Percentiles rank a stretch among this genome's conserved stretches.
These are phyloP conservation scores for Tetramorium bicarinatum DNA, from an alignment of 2,888 invertebrate species.

Conservation along the genomic window DNA sequence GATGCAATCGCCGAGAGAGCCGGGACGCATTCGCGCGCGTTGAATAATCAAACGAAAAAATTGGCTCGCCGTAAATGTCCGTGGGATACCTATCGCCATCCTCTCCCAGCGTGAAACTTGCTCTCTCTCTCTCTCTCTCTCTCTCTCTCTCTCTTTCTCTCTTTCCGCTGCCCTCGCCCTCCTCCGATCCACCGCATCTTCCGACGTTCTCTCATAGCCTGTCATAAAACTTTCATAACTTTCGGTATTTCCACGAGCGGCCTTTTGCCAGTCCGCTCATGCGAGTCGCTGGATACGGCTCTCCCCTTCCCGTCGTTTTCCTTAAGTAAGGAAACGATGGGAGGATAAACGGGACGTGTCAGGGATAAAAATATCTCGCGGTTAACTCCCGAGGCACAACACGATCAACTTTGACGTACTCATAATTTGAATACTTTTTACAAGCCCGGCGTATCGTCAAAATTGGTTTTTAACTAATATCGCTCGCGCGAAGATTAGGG, in stretches of 20 bases:
- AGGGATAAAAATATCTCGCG: constrained; percentile 61
- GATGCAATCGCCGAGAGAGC: constrained; percentile 45
- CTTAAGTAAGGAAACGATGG: constrained; percentile 37
- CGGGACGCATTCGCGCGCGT: constrained; percentile 29
- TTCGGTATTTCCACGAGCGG: constrained; percentile 65
- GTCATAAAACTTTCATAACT: constrained; percentile 72
- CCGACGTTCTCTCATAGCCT: constrained; percentile 42
- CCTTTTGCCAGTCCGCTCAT: constrained; percentile 63
- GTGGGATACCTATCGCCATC: not conserved
- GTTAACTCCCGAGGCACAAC: constrained; percentile 41
- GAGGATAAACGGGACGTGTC: constrained; percentile 58
- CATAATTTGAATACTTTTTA: constrained; percentile 65
- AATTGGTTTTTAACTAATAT: constrained; percentile 39
- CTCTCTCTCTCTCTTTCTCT: no score
- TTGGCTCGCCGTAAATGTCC: constrained; percentile 41
- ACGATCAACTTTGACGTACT: constrained; percentile 41
- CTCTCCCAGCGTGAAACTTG: not conserved
- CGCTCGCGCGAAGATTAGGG: not conserved
- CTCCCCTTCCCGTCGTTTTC: constrained; percentile 31
- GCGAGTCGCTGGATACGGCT: constrained; percentile 56
- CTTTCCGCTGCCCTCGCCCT: not conserved
- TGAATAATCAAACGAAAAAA: constrained; percentile 58
- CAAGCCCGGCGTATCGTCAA: not conserved
- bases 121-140: no score
- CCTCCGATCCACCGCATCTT: constrained; percentile 19